Evolutionary conservation across 2,113 vertebrate genomes (phyloP).

Genomic region (Scytalopus superciliaris): DNA sequence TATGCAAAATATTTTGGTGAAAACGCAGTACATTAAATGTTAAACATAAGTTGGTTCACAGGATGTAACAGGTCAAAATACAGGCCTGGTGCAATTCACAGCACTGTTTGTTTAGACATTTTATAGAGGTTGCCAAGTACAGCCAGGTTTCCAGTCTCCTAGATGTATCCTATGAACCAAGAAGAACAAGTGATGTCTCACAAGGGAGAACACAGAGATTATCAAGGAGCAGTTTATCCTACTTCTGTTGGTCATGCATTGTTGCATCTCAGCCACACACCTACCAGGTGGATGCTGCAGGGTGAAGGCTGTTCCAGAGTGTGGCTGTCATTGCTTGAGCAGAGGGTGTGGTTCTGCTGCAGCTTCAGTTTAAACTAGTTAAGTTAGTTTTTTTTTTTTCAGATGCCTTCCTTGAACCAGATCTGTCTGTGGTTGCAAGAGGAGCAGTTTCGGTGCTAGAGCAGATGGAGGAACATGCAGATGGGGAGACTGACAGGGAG

Average conservation of each 20-base stretch:
- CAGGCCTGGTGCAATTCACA: not conserved
- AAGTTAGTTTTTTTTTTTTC: not conserved
- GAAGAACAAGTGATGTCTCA: not conserved
- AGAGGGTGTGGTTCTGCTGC: not conserved
- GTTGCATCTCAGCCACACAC: not conserved
- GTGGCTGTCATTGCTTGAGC: not conserved
- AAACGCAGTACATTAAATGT: not conserved
- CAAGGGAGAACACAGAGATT: not conserved
- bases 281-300: not conserved
- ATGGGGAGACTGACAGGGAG: not conserved
- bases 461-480: not conserved
- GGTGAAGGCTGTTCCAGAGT: not conserved
- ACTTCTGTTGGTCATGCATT: accelerated
- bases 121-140: not conserved
- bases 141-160: not conserved
- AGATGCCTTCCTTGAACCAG: not conserved
- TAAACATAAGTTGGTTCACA: not conserved
- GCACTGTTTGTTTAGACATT: not conserved
- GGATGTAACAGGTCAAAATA: not conserved
- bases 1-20: not conserved
- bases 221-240: not conserved
- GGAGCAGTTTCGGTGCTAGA: not conserved
- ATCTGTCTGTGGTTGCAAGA: not conserved
- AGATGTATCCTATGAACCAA: not conserved
- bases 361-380: not conserved